Conservation (phyloP, 2,113 vertebrate species). For the Calypte anna region DNA sequence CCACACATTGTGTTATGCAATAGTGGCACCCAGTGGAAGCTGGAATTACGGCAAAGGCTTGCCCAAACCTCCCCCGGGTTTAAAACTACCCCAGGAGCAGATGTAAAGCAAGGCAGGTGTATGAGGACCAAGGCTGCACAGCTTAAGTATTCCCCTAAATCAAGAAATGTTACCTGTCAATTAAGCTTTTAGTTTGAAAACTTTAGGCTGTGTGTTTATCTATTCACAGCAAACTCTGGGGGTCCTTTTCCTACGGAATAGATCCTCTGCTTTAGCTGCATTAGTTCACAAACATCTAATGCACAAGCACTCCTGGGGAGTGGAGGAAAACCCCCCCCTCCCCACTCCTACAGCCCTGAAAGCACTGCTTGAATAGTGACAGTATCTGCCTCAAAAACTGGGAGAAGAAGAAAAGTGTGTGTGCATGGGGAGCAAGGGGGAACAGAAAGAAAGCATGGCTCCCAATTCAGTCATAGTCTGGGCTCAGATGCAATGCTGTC, state of each 20-base stretch:
- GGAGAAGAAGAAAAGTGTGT: not conserved
- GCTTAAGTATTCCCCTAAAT: not conserved
- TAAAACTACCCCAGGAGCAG: not conserved
- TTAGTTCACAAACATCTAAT: not conserved
- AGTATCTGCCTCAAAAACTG: not conserved
- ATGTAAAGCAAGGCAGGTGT: not conserved
- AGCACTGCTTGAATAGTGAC: not conserved
- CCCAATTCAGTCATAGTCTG: not conserved
- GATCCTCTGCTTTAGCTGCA: not conserved
- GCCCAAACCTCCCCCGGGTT: not conserved
- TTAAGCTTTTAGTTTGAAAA: not conserved
- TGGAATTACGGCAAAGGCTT: not conserved
- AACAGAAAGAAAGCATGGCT: not conserved
- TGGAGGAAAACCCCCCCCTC: not conserved
- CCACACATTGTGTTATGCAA: constrained; percentile 25
- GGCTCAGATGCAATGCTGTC: not conserved
- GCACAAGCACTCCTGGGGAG: not conserved
- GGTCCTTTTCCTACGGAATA: not conserved
- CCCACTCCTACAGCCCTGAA: not conserved
- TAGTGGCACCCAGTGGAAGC: constrained; percentile 72
- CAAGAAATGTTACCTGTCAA: not conserved
- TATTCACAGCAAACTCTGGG: not conserved
- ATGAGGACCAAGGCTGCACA: not conserved
- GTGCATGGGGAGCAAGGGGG: fast-evolving
- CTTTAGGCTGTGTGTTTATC: not conserved